phyloP scores from a whole-genome alignment of 2,797 vertebrate genomes.

The Microctenopoma stevenorrisi region DNA sequence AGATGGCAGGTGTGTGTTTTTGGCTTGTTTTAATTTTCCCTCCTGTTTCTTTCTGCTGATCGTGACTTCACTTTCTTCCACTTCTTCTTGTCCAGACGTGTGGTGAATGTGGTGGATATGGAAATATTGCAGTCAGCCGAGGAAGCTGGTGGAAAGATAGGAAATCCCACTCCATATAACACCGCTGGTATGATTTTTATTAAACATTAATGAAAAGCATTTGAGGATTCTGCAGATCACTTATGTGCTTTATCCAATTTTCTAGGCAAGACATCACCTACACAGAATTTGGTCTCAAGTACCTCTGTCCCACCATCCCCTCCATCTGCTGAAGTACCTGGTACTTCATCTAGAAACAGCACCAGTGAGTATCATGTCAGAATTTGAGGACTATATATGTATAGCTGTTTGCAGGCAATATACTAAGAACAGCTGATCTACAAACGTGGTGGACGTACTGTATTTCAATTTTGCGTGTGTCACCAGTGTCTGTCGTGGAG shows the following conservation, averaged over 20 bases:
- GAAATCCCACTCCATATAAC: conserved; percentile 58
- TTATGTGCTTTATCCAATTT: conserved; percentile 29
- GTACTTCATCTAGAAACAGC: conserved; percentile 44
- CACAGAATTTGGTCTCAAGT: conserved; percentile 23
- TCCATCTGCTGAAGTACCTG: conserved; percentile 38
- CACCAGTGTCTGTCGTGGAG: no score
- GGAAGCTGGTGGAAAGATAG: conserved; percentile 69
- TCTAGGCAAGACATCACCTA: conserved; percentile 44
- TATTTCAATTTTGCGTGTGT: no score
- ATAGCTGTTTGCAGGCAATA: no score
- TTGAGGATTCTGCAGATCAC: neutral
- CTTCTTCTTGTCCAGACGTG: conserved; percentile 35
- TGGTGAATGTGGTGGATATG: conserved; percentile 65
- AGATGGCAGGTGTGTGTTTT: conserved; percentile 67
- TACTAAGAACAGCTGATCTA: no score
- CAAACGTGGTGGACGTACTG: no score
- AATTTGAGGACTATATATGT: neutral
- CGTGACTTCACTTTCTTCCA: neutral
- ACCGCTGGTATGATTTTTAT: conserved; percentile 45
- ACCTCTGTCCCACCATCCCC: conserved; percentile 15
- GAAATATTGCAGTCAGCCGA: conserved; percentile 68
- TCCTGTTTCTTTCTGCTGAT: neutral
- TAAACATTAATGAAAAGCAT: neutral
- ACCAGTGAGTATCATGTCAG: conserved; percentile 55
- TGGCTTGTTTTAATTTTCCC: neutral